These are phyloP conservation scores for Drosophila rellima DNA, from an alignment of 2,888 invertebrate genomes.

Conservation along the genomic window DNA sequence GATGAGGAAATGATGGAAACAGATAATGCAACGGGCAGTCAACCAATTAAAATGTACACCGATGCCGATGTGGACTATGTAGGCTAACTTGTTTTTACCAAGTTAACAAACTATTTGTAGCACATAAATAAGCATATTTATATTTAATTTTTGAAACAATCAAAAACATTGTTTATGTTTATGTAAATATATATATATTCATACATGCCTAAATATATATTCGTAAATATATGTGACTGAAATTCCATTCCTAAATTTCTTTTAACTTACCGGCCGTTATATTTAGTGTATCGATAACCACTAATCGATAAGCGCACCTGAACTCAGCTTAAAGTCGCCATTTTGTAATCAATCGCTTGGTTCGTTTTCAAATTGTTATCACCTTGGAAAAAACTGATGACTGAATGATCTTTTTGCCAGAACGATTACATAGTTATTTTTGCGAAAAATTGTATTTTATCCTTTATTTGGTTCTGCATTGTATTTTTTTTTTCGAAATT, in stretches of 20 bases:
- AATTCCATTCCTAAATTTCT: neutral
- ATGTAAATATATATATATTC: constrained; percentile 45
- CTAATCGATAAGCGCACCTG: neutral
- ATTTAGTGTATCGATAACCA: constrained; percentile 1
- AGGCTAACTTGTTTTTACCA: constrained; percentile 28
- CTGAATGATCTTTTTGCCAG: neutral
- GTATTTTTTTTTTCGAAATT: constrained; percentile 28
- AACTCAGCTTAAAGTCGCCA: neutral
- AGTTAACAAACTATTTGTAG: constrained; percentile 1
- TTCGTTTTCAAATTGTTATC: too few relatives aligned
- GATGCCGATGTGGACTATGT: constrained; percentile 79
- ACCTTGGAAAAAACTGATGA: neutral
- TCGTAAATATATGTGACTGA: constrained; percentile 10
- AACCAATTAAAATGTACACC: constrained; percentile 76
- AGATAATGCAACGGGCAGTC: constrained; percentile 62
- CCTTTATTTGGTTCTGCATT: constrained; percentile 33
- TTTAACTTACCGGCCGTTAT: neutral
- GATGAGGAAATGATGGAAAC: constrained; percentile 88
- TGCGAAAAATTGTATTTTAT: constrained; percentile 11
- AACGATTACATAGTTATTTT: neutral
- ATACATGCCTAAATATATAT: constrained; percentile 14
- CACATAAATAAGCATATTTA: constrained; percentile 20
- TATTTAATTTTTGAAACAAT: constrained; percentile 35
- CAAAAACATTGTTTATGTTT: constrained; percentile 30
- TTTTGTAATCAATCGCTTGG: neutral